phyloP scores from a whole-genome alignment of 2,113 vertebrate species.

The Piaya cayana region DNA sequence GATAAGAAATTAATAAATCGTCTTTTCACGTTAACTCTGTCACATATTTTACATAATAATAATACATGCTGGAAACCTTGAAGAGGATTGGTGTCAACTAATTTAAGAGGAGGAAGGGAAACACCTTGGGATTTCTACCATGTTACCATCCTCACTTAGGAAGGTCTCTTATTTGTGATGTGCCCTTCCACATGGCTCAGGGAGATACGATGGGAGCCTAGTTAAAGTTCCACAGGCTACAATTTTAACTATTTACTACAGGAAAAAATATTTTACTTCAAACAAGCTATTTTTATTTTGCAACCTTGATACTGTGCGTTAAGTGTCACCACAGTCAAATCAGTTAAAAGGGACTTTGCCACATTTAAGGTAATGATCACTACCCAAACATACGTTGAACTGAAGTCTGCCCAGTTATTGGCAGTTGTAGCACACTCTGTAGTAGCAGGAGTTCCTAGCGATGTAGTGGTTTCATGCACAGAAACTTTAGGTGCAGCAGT shows the following conservation, averaged over 20 bases:
- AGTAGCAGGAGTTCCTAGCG: conserved; percentile 50
- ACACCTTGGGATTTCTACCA: neutral
- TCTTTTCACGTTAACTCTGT: neutral
- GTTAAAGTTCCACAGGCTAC: neutral
- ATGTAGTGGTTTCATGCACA: conserved; percentile 70
- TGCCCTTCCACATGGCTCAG: neutral
- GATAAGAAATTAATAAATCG: neutral
- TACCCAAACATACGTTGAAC: conserved; percentile 87
- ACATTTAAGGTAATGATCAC: neutral
- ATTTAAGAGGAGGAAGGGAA: neutral
- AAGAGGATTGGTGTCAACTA: neutral
- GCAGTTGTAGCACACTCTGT: conserved; percentile 76
- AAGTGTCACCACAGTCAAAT: neutral
- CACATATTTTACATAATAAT: neutral
- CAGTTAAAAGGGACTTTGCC: neutral
- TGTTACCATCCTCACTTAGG: neutral
- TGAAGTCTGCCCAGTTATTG: conserved; percentile 99
- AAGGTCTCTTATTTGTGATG: neutral
- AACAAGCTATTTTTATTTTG: neutral
- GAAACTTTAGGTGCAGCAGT: conserved; percentile 75
- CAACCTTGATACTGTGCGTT: neutral
- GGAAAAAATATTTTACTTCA: neutral
- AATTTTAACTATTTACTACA: neutral
- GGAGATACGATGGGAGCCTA: neutral
- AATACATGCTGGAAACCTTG: neutral